phyloP scores from a whole-genome alignment of 64 coral and sea anemone genomes.

The Platygyra sinensis region DNA sequence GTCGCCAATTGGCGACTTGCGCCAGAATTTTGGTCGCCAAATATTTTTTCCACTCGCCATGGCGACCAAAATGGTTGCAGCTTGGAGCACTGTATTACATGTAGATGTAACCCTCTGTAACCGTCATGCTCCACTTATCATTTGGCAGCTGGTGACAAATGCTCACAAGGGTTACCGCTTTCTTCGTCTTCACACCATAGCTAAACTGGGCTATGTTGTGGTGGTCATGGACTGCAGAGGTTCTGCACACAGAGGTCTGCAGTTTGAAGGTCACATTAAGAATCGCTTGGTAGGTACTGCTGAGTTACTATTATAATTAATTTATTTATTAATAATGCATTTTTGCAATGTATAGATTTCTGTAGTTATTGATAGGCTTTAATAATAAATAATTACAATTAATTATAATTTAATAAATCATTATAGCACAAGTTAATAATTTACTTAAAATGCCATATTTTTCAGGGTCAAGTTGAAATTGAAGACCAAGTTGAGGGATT shows the following conservation, averaged over 20 bases:
- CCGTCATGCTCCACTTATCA: not conserved
- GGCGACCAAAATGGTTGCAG: no score
- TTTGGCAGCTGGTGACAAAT: constrained; percentile 81
- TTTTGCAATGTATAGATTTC: not conserved
- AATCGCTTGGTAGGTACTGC: constrained; percentile 72
- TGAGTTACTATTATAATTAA: no score
- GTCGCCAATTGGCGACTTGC: no score
- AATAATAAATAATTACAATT: no score
- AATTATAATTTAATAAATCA: no score
- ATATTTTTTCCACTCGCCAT: no score
- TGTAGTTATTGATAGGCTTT: not conserved
- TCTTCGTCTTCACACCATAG: constrained; percentile 89
- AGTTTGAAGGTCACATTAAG: constrained; percentile 87
- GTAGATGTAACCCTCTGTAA: not conserved
- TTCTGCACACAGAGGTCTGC: constrained; percentile 79
- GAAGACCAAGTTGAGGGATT: constrained; percentile 96
- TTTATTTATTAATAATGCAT: no score
- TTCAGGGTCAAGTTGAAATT: constrained; percentile 94
- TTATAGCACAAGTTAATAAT: no score
- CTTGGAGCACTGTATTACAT: no score
- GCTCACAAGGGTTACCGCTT: constrained; percentile 90
- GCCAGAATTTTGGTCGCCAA: no score
- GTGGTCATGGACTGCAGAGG: constrained; percentile 86
- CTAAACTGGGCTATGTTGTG: constrained; percentile 93
- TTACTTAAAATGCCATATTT: not conserved